phyloP scores from a whole-genome alignment of 2,113 vertebrate species.

The Ancistrus triradiatus region DNA sequence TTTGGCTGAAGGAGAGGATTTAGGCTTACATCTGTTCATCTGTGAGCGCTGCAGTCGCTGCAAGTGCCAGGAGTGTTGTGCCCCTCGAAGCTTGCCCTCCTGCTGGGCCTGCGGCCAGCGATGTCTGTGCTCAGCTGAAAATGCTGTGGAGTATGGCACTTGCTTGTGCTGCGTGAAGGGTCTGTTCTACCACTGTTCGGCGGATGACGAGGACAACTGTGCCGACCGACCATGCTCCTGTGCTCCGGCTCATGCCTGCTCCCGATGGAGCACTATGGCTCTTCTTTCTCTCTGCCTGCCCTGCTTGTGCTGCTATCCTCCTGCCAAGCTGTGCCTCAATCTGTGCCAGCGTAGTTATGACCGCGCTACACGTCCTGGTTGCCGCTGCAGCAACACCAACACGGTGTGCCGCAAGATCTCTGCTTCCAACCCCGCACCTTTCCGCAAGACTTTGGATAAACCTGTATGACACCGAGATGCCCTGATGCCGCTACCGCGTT shows the following conservation, averaged over 20 bases:
- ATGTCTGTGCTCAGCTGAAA: slow-evolving; percentile 90
- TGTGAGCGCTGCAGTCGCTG: slow-evolving; percentile 92
- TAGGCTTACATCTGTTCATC: slow-evolving; percentile 78
- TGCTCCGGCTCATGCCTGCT: slow-evolving; percentile 74
- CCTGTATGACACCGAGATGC: slow-evolving; percentile 80
- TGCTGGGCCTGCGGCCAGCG: slow-evolving; percentile 92
- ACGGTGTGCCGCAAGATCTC: slow-evolving; percentile 96
- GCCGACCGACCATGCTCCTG: slow-evolving; percentile 95
- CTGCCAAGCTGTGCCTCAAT: slow-evolving; percentile 87
- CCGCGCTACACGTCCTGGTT: slow-evolving; percentile 83
- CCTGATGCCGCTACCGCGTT: neutral
- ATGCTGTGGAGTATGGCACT: slow-evolving; percentile 85
- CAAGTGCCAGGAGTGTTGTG: slow-evolving; percentile 84
- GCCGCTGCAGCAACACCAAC: slow-evolving; percentile 94
- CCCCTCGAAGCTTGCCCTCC: slow-evolving; percentile 83
- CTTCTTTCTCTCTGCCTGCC: slow-evolving; percentile 86
- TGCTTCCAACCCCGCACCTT: slow-evolving; percentile 71
- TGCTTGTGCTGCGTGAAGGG: slow-evolving; percentile 95
- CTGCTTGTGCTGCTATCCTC: slow-evolving; percentile 98
- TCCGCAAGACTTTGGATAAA: slow-evolving; percentile 88
- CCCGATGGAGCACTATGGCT: slow-evolving; percentile 90
- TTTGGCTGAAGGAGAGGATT: slow-evolving; percentile 57
- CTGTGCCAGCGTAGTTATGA: slow-evolving; percentile 88
- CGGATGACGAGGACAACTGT: slow-evolving; percentile 93
- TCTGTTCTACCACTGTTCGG: slow-evolving; percentile 98